Evolutionary conservation across 35 echinoderm and acorn worm species (phyloP).

Genomic region (Heliocidaris tuberculata): DNA sequence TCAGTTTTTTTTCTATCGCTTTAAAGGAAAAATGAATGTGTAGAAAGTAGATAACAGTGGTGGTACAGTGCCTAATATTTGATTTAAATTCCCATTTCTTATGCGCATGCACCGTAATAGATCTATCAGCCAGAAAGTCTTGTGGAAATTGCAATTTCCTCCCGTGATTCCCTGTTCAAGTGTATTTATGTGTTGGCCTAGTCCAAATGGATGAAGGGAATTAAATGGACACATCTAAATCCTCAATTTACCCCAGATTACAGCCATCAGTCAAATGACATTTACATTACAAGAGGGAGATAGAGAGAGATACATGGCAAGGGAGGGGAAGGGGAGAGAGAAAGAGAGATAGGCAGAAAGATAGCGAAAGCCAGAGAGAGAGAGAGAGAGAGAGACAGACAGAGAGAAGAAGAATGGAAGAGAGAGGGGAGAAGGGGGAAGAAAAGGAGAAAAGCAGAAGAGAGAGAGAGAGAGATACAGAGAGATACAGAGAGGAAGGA

Average conservation of each 20-base stretch:
- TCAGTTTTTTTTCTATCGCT: no score
- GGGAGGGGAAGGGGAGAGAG: not conserved
- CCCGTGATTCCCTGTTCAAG: not conserved
- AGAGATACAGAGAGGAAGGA: no score
- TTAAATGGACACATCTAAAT: not conserved
- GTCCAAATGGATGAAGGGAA: slow-evolving; percentile 13
- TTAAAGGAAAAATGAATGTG: no score
- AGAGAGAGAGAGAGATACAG: no score
- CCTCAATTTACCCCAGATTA: slow-evolving; percentile 4
- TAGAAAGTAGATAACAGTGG: no score
- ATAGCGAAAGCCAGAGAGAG: not conserved
- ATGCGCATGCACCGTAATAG: not conserved
- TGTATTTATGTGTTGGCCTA: not conserved
- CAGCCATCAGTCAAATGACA: slow-evolving; percentile 26
- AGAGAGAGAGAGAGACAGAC: no score
- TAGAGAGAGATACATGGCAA: not conserved
- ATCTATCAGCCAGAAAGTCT: not conserved
- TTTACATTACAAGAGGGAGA: not conserved
- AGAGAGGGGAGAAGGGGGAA: no score
- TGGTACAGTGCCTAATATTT: no score
- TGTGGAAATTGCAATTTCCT: not conserved
- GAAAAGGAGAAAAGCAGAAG: no score
- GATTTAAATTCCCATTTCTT: no score
- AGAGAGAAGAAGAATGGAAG: no score
- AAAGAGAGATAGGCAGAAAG: no score